Conservation (phyloP, 1,140 invertebrate species). For the Acromyrmex charruanus region DNA sequence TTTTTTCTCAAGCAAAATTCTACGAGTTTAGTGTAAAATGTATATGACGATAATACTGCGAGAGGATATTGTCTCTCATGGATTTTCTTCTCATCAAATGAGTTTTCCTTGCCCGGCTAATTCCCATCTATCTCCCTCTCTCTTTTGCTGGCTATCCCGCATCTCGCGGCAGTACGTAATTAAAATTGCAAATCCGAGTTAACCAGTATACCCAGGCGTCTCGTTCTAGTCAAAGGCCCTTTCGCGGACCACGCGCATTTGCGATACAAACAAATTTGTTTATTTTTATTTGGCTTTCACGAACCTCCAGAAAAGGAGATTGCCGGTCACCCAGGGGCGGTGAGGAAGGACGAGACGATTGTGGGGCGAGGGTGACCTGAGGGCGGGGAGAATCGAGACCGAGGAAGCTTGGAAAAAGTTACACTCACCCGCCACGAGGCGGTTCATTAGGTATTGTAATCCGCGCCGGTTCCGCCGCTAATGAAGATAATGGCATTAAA, state of each 20-base stretch:
- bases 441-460: slow-evolving; percentile 86
- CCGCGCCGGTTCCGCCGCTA: slow-evolving; percentile 80
- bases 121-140: slow-evolving; percentile 41
- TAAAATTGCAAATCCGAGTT: slow-evolving; percentile 85
- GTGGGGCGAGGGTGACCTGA: slow-evolving; percentile 3
- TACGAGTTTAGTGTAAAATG: slow-evolving; percentile 15
- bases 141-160: slow-evolving; percentile 61
- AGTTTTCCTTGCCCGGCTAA: slow-evolving; percentile 67
- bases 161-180: slow-evolving; percentile 79
- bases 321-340: slow-evolving; percentile 56
- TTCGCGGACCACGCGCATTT: slow-evolving; percentile 79
- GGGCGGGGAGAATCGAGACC: slow-evolving; percentile 24
- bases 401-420: slow-evolving; percentile 80
- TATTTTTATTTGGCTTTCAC: slow-evolving; percentile 83
- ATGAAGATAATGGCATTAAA: slow-evolving; percentile 85
- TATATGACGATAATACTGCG: slow-evolving; percentile 23
- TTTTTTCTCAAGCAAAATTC: neutral
- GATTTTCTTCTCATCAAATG: slow-evolving; percentile 68
- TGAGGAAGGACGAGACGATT: neutral
- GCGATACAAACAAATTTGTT: slow-evolving; percentile 84
- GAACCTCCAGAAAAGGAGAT: slow-evolving; percentile 72
- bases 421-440: slow-evolving; percentile 76
- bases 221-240: slow-evolving; percentile 80
- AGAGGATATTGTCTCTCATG: slow-evolving; percentile 42
- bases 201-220: slow-evolving; percentile 81